phyloP scores from a whole-genome alignment of 1,140 invertebrate genomes.

The Ruditapes philippinarum region DNA sequence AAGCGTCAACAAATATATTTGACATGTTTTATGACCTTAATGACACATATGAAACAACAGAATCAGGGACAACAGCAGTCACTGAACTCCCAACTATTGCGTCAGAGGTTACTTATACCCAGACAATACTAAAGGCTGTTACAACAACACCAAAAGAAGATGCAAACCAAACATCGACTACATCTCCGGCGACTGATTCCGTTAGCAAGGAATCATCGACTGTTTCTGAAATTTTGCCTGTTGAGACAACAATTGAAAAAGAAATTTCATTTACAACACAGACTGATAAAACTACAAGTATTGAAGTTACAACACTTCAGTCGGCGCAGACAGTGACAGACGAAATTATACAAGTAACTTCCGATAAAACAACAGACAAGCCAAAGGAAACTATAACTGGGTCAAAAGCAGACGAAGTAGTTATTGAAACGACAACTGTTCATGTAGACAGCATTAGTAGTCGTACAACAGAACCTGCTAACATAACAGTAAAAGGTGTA shows the following conservation, averaged over 20 bases:
- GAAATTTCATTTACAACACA: too few species aligned
- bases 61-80: not conserved
- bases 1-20: not conserved
- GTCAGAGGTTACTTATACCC: not conserved
- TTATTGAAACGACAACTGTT: not conserved
- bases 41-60: not conserved
- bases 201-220: not conserved
- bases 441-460: not conserved
- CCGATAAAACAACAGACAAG: not conserved
- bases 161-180: not conserved
- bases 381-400: too few species aligned
- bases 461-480: not conserved
- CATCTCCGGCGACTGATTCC: not conserved
- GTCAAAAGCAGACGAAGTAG: too few species aligned
- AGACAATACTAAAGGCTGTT: too few species aligned
- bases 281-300: too few species aligned
- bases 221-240: not conserved
- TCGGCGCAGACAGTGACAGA: too few species aligned
- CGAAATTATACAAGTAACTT: not conserved
- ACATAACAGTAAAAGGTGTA: too few species aligned
- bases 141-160: not conserved
- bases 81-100: not conserved
- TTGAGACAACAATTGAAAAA: too few species aligned
- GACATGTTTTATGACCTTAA: not conserved
- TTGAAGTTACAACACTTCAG: too few species aligned